Evolutionary conservation across 2,888 invertebrate species (phyloP), one percentile per base, ranked within the genome.

Genomic region (Hydroisotoma schaefferi): DNA sequence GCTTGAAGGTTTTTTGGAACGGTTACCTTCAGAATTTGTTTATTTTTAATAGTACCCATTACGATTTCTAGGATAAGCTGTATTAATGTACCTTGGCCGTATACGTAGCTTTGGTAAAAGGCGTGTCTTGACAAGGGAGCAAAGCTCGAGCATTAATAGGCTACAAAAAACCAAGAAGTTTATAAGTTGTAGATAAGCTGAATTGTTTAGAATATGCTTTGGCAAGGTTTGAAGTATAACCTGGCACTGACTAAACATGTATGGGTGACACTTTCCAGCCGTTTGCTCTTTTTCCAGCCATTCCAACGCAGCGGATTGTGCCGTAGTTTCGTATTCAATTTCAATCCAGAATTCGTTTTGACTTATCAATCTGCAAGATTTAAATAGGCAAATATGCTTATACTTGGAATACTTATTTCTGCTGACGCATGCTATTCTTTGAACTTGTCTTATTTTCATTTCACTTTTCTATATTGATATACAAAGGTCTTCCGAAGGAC

Each of bases 201-300:
- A 20, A 18, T 43, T n/a, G n/a, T n/a, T n/a, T n/a, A n/a, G n/a
- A n/a, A n/a, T n/a, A n/a, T n/a, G n/a, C n/a, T n/a, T n/a, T n/a
- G n/a, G n/a, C n/a, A n/a, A n/a, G n/a, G n/a, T n/a, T n/a, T n/a
- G n/a, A n/a, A n/a, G n/a, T n/a, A n/a, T n/a, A 48, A 72, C 67
- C 57, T 73, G 64, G 61, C 75, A 75, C 52, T 75, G 74, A 20
- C 74, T 73, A 59, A 73, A 75, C n/a, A 82, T 70, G 75, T 88
- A 95, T 0, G 94, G 94, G 74, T 87, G 83, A 70, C 83, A 81
- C 75, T 90, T 90, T 59, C 93, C 94, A 10, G 89, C 83, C 0
- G 95, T 97, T 78, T 94, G 94, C 68, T 85, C 83, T 0, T 90
- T 86, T 22, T 83, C 83, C 66, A 97, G 77, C 94, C 95, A 97